Base-by-base conservation (phyloP, 2,797 vertebrate species). In the Danio kyathit region DNA sequence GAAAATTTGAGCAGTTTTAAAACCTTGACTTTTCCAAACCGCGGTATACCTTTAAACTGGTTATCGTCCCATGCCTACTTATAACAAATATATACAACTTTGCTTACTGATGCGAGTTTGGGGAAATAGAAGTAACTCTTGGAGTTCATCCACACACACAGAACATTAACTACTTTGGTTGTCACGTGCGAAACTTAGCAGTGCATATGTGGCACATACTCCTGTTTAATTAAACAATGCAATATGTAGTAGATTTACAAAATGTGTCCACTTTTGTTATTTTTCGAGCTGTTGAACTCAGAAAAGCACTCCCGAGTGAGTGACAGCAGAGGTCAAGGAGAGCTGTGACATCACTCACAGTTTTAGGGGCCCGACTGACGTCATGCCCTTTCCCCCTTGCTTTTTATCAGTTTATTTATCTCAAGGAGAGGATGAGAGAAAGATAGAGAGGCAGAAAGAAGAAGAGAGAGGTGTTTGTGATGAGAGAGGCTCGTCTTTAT, bases 381-480 rank as follows among this genome's bases (percentile, higher is more conserved):
- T 80, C 81, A 77, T 74, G 74, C 43, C 80, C 65, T 66, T 72
- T 70, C 61, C 40, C 83, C 57, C 76, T 21, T 17, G 43, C 65
- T 51, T 73, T 71, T 80, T 80, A 85, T 77, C 77, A 80, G 77
- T 66, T 82, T 82, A 80, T 82, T 85, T 85, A 85, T 80, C 67
- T 72, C 65, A 64, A 13, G 19, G 76, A 79, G 64, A 60, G 76
- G 60, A 79, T 74, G 75, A 72, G 71, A 64, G 64, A 59, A 61
- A 64, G 79, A 74, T 57, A 82, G 40, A 79, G 65, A 48, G 44
- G 67, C 70, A 71, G 29, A 74, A 61, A 74, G 74, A 56, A 73
- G 74, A 52, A 73, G 67, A 67, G 57, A 76, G 59, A 80, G 77
- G 80, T 80, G 84, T 82, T 85, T 83, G 84, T 85, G 81, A 85